These are phyloP conservation scores for Pangasius djambal DNA, from an alignment of 2,797 vertebrate genomes.

Conservation along the genomic window DNA sequence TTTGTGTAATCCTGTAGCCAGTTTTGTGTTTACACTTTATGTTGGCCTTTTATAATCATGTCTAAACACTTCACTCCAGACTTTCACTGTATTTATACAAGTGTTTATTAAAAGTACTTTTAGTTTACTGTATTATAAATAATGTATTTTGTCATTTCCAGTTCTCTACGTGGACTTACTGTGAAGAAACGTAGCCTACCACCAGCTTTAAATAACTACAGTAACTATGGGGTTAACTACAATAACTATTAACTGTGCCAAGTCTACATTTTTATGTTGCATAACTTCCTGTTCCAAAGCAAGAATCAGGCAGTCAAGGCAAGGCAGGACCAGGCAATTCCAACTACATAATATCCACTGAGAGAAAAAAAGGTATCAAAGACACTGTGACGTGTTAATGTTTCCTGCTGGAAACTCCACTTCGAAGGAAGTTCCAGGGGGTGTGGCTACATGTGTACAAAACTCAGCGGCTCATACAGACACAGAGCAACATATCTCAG, in stretches of 20 bases:
- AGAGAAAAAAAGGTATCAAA: neutral
- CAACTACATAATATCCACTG: neutral
- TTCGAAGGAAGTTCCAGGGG: neutral
- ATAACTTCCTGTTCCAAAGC: neutral
- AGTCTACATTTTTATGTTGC: neutral
- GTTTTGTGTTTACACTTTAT: neutral
- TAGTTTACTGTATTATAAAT: neutral
- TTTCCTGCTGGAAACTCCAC: neutral
- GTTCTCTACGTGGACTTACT: neutral
- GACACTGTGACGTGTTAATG: neutral
- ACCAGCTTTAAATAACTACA: neutral
- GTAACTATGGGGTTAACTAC: neutral
- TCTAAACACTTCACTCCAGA: neutral
- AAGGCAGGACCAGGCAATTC: neutral
- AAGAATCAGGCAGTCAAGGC: neutral
- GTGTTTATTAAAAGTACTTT: neutral
- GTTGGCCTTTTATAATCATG: neutral
- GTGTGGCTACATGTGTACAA: neutral
- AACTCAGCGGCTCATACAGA: neutral
- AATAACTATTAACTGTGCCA: neutral
- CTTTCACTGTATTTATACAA: neutral
- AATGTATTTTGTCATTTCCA: neutral
- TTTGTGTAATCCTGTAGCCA: neutral
- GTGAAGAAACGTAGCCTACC: neutral
- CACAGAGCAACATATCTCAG: conserved; percentile 43